A percentile compares a stretch with the other conserved stretches of the same genome.
These are phyloP conservation scores for Varanus komodoensis DNA, from an alignment of 2,113 vertebrate genomes.

Conservation along the genomic window DNA sequence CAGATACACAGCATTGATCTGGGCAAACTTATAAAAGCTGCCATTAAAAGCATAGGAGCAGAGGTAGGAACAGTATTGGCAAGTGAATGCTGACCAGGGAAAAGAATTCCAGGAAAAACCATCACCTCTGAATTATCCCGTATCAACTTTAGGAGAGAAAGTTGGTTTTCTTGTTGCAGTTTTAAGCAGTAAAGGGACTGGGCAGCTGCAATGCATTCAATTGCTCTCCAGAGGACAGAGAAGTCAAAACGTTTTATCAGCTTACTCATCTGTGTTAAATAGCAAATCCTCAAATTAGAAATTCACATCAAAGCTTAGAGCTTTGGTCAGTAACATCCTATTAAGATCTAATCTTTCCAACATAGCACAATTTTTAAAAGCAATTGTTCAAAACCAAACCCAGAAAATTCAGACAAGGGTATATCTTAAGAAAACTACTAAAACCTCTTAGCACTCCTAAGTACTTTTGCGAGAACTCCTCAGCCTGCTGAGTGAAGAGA, in stretches of 20 bases:
- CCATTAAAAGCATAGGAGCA: not conserved
- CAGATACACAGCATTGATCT: too few relatives aligned
- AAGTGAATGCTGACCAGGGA: not conserved
- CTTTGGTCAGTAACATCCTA: not conserved
- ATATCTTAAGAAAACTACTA: slow-evolving; percentile 36
- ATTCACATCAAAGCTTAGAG: not conserved
- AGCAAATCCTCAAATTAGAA: not conserved
- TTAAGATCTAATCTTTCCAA: not conserved
- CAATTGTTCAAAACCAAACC: slow-evolving; percentile 4
- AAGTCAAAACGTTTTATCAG: not conserved
- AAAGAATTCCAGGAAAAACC: not conserved
- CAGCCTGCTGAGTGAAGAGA: slow-evolving; percentile 48
- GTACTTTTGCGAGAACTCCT: slow-evolving; percentile 5
- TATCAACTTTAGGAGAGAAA: slow-evolving; percentile 44
- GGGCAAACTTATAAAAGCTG: too few relatives aligned
- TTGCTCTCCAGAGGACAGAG: not conserved
- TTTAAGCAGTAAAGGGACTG: not conserved
- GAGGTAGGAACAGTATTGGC: too few relatives aligned
- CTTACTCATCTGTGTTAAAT: not conserved
- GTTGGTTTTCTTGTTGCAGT: too few relatives aligned
- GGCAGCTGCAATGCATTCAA: not conserved
- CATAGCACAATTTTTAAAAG: not conserved
- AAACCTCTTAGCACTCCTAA: not conserved
- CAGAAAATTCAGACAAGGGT: slow-evolving; percentile 24
- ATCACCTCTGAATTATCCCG: slow-evolving; percentile 50